Conservation (phyloP, 2,888 invertebrate genomes). For the Nemotelus nigrinus region DNA sequence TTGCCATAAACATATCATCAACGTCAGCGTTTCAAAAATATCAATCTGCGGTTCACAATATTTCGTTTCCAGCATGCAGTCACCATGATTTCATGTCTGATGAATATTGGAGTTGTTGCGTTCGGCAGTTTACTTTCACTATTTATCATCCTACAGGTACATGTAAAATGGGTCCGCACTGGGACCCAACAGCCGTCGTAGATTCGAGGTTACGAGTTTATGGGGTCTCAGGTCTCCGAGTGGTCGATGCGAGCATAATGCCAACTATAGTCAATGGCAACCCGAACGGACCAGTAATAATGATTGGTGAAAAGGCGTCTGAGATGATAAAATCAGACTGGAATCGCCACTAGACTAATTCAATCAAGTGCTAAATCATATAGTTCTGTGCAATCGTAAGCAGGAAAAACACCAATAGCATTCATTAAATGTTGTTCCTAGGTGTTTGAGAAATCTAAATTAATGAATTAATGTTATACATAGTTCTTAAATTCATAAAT, state of each 20-base stretch:
- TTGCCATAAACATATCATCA: constrained; percentile 82
- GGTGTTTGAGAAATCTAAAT: too few relatives aligned
- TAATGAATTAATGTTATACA: too few relatives aligned
- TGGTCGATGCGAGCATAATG: constrained; percentile 89
- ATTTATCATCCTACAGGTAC: constrained; percentile 89
- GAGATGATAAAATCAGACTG: constrained; percentile 91
- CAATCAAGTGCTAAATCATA: too few relatives aligned
- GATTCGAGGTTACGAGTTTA: constrained; percentile 81
- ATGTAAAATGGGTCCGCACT: constrained; percentile 85
- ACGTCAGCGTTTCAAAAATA: constrained; percentile 83
- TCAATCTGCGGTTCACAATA: constrained; percentile 80
- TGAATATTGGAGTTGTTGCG: constrained; percentile 87
- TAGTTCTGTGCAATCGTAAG: too few relatives aligned
- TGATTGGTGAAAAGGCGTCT: constrained; percentile 90
- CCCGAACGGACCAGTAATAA: constrained; percentile 88
- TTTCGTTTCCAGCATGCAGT: constrained; percentile 85
- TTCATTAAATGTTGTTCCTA: too few relatives aligned
- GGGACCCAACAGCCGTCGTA: constrained; percentile 81
- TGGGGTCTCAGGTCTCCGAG: constrained; percentile 79
- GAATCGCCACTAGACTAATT: constrained; percentile 59
- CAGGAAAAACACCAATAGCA: too few relatives aligned
- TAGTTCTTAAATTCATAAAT: too few relatives aligned
- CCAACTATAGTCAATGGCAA: constrained; percentile 89
- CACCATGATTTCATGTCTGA: constrained; percentile 77
- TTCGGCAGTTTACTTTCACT: constrained; percentile 82